Conservation (phyloP, 2,113 vertebrate species). For the Lepidothrix coronata region DNA sequence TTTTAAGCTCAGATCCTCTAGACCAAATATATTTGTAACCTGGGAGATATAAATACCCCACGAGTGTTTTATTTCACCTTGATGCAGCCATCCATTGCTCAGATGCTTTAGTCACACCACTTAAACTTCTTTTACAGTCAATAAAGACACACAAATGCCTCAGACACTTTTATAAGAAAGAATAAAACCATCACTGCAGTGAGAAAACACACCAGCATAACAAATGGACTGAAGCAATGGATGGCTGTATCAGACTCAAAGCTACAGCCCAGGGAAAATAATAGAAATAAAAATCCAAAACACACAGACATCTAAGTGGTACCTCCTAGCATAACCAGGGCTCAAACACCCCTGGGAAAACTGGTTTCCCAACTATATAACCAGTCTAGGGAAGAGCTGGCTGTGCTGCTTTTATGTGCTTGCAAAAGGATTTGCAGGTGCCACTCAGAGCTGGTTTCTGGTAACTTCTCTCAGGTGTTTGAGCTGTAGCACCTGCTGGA, state of each 20-base stretch:
- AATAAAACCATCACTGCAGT: not conserved
- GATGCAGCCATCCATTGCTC: not conserved
- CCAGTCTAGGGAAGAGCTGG: accelerated
- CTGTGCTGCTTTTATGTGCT: not conserved
- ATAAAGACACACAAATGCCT: not conserved
- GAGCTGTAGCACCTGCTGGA: not conserved
- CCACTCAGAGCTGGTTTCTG: not conserved
- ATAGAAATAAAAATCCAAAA: not conserved
- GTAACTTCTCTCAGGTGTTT: not conserved
- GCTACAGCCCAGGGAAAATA: not conserved
- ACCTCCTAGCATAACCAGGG: accelerated
- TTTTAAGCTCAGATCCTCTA: not conserved
- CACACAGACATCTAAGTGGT: accelerated
- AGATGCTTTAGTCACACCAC: not conserved
- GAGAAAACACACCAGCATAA: not conserved
- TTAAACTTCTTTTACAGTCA: not conserved
- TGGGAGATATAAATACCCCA: not conserved
- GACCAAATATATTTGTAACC: not conserved
- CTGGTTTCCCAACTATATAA: accelerated
- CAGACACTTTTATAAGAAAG: not conserved
- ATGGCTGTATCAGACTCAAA: not conserved
- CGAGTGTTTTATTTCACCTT: accelerated
- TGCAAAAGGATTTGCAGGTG: not conserved
- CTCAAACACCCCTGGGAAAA: accelerated
- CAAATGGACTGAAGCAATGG: not conserved